phyloP scores from a whole-genome alignment of 2,797 vertebrate genomes.

The Forpus xanthops region DNA sequence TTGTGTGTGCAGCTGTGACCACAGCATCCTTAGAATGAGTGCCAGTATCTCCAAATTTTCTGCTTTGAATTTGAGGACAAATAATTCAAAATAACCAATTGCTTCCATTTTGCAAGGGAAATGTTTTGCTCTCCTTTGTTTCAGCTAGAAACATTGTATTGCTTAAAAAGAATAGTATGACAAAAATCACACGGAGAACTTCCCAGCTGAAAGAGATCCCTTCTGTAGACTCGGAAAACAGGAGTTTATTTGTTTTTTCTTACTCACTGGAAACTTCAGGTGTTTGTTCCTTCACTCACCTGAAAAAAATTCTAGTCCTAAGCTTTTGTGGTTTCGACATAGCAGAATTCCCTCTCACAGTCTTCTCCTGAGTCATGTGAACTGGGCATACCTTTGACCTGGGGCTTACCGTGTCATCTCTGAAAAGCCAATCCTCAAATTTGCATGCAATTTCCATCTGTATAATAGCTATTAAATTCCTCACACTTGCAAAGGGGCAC shows the following conservation, averaged over 20 bases:
- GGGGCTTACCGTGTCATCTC: neutral
- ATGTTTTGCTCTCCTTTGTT: neutral
- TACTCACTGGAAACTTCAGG: slow-evolving; percentile 25
- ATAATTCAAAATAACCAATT: neutral
- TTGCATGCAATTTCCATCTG: neutral
- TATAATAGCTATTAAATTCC: neutral
- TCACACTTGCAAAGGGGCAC: neutral
- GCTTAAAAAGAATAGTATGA: neutral
- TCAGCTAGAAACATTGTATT: neutral
- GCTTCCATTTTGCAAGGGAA: neutral
- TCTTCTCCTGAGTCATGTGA: neutral
- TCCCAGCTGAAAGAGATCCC: neutral
- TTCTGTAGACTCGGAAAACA: slow-evolving; percentile 11
- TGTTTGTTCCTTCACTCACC: slow-evolving; percentile 24
- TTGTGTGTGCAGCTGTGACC: neutral
- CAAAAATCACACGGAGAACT: neutral
- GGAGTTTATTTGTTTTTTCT: neutral
- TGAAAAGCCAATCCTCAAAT: neutral
- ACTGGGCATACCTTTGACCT: neutral
- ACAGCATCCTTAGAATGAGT: neutral
- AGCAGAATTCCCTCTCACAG: slow-evolving; percentile 1
- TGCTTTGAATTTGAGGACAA: neutral
- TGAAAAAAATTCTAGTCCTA: neutral
- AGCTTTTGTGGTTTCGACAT: neutral
- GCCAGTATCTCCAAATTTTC: neutral